Percentiles rank a stretch among this genome's conserved stretches.
phyloP scores from a whole-genome alignment of 2,888 invertebrate species.

The Caenorhabditis sp. region DNA sequence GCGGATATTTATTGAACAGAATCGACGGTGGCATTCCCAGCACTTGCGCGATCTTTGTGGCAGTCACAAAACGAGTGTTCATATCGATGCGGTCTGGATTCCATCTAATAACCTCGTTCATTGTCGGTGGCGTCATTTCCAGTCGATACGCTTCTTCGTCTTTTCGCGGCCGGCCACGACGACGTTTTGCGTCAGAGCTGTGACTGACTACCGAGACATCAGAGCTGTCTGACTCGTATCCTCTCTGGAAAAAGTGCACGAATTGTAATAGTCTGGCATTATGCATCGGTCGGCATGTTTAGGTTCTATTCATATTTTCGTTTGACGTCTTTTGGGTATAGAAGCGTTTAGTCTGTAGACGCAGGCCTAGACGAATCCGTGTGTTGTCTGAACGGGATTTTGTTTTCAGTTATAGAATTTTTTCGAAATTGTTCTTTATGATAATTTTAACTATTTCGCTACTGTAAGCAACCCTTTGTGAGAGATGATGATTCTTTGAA shows the following conservation, averaged over 20 bases:
- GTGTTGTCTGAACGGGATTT: too few species aligned
- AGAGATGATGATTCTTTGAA: too few species aligned
- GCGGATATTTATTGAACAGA: slow-evolving; percentile 76
- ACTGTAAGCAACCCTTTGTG: too few species aligned
- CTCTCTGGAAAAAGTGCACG: slow-evolving; percentile 44
- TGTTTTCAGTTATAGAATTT: too few species aligned
- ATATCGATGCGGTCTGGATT: slow-evolving; percentile 76
- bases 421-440: too few species aligned
- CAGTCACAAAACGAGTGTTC: slow-evolving; percentile 75
- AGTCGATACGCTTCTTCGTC: slow-evolving; percentile 75
- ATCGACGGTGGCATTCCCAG: slow-evolving; percentile 67
- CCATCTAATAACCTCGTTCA: slow-evolving; percentile 78
- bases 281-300: neutral
- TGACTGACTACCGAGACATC: slow-evolving; percentile 65
- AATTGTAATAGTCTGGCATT: neutral
- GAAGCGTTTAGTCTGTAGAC: too few species aligned
- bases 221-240: slow-evolving; percentile 70
- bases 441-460: too few species aligned
- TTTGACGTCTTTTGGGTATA: neutral
- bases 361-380: too few species aligned
- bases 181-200: slow-evolving; percentile 60
- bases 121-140: slow-evolving; percentile 76
- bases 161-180: slow-evolving; percentile 67
- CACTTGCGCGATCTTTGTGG: slow-evolving; percentile 72
- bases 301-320: neutral